Conservation (phyloP, 2,113 vertebrate genomes). For the Oriolus oriolus region DNA sequence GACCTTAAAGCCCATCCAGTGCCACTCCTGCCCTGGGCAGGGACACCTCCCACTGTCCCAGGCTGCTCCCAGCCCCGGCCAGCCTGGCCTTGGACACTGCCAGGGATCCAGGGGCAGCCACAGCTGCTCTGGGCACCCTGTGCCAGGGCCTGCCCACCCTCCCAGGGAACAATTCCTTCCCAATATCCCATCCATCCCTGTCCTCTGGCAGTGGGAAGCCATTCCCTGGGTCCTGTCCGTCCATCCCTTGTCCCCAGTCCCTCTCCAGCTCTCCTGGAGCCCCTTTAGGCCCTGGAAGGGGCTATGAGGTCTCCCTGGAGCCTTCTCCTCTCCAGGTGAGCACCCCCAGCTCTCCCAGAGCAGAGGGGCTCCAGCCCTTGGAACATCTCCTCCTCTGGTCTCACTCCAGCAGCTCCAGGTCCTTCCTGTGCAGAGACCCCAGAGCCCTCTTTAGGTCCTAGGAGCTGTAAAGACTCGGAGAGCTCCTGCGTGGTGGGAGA, state of each 20-base stretch:
- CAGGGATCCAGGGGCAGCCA: too few species aligned
- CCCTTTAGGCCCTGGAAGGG: neutral
- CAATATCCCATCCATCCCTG: neutral
- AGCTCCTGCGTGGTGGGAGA: neutral
- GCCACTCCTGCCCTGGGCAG: neutral
- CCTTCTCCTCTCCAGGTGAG: neutral
- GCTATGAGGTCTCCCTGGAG: neutral
- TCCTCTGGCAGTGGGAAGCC: neutral
- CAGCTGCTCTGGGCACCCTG: too few species aligned
- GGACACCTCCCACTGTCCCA: neutral
- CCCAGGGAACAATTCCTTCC: too few species aligned
- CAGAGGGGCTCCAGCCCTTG: neutral
- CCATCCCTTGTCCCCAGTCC: neutral
- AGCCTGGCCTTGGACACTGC: too few species aligned
- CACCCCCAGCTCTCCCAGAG: neutral
- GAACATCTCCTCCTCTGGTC: neutral
- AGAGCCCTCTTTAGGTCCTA: neutral
- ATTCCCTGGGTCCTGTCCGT: neutral
- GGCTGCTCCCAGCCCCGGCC: neutral
- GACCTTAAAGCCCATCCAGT: neutral
- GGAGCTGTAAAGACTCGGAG: neutral
- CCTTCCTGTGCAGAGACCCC: neutral
- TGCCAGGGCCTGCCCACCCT: too few species aligned
- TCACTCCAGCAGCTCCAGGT: fast-evolving
- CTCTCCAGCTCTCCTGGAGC: neutral